Conservation (phyloP, 2,888 invertebrate genomes). For the Spilosoma lubricipeda region DNA sequence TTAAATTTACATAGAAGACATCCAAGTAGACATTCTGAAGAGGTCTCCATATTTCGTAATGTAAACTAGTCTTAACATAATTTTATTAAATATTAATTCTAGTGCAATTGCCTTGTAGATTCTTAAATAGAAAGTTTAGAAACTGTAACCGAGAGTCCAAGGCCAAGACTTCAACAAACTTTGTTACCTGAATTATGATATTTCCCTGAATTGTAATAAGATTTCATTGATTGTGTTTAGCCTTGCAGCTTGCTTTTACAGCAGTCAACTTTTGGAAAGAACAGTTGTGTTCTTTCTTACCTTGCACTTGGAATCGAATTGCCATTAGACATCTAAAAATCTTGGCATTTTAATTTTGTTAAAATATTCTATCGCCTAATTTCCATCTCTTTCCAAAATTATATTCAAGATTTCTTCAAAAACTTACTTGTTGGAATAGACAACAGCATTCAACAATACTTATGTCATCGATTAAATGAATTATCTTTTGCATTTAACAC, state of each 20-base stretch:
- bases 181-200: not conserved
- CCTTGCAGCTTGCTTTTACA: not conserved
- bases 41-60: not conserved
- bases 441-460: not conserved
- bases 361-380: not conserved
- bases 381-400: not conserved
- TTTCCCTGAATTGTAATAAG: not conserved
- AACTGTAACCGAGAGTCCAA: not conserved
- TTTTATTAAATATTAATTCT: conserved; percentile 23
- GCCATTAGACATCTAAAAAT: not conserved
- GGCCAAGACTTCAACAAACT: not conserved
- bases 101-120: not conserved
- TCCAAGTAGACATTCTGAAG: not conserved
- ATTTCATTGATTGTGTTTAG: not conserved
- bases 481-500: not conserved
- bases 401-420: not conserved
- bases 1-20: not conserved
- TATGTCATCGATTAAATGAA: not conserved
- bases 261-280: not conserved
- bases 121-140: not conserved
- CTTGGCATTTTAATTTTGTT: not conserved
- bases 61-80: conserved; percentile 5
- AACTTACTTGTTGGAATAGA: not conserved
- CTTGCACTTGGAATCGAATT: conserved; percentile 1
- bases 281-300: not conserved